A percentile compares a stretch with the other conserved stretches of the same genome.
These are phyloP conservation scores for Antrozous pallidus DNA, from an alignment of 2,797 vertebrate genomes.

Conservation along the genomic window DNA sequence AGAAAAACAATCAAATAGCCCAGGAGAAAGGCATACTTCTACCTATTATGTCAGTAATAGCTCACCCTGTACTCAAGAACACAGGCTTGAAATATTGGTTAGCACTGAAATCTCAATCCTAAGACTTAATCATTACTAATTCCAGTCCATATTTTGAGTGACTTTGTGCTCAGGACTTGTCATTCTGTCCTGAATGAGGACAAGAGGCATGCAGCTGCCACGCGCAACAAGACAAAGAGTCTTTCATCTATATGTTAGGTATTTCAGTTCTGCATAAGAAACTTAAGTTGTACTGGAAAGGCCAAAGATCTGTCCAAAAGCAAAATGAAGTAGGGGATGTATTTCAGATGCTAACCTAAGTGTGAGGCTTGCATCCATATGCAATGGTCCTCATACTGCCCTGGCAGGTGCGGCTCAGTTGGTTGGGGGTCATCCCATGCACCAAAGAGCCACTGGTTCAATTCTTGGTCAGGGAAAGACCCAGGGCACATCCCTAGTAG, in stretches of 20 bases:
- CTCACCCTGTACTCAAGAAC: background rate
- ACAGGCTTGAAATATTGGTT: background rate
- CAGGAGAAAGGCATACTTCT: background rate
- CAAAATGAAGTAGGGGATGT: background rate
- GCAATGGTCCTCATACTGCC: background rate
- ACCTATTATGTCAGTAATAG: background rate
- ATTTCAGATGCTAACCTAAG: background rate
- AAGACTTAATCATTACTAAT: background rate
- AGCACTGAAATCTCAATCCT: background rate
- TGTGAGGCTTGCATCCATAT: background rate
- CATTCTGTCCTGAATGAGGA: background rate
- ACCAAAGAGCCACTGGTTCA: too few species aligned
- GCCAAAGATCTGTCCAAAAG: background rate
- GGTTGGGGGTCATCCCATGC: too few species aligned
- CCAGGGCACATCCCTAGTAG: too few species aligned
- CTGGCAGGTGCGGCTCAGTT: too few species aligned
- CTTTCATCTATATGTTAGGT: background rate
- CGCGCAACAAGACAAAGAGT: background rate
- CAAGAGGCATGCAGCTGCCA: background rate
- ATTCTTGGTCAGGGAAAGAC: too few species aligned
- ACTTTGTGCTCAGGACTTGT: background rate
- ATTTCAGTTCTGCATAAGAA: background rate
- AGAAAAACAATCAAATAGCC: background rate
- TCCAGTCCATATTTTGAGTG: background rate
- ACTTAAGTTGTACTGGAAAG: background rate